phyloP scores from a whole-genome alignment of 2,888 invertebrate genomes.

The Augiades crinisus region DNA sequence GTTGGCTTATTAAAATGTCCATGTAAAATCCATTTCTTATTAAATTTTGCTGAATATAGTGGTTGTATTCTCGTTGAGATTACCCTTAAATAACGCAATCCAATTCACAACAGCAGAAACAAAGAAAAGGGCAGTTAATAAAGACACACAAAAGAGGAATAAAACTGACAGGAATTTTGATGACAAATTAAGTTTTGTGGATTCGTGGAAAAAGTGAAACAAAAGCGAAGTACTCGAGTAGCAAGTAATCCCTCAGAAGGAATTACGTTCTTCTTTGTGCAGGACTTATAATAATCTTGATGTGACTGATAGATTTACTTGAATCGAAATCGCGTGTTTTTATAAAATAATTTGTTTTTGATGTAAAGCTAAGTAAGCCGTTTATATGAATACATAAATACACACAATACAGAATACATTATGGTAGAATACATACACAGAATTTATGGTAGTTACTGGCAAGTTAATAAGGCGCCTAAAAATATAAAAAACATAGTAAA shows the following conservation, averaged over 20 bases:
- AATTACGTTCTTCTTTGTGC: constrained; percentile 9
- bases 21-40: background rate
- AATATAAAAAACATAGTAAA: no score
- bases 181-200: constrained; percentile 20
- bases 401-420: no score
- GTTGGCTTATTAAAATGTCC: no score
- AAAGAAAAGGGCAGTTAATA: constrained; percentile 7
- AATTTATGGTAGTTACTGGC: no score
- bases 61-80: no score
- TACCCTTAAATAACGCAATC: background rate
- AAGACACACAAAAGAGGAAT: constrained; percentile 9
- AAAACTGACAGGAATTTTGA: constrained; percentile 15
- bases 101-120: background rate
- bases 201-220: constrained; percentile 21
- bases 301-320: constrained; percentile 8
- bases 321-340: no score
- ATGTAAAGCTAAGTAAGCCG: no score
- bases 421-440: no score
- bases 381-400: no score
- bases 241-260: constrained; percentile 9
- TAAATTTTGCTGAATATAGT: no score
- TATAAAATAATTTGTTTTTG: no score
- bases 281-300: constrained; percentile 9
- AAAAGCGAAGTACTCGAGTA: constrained; percentile 16
- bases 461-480: no score